These are phyloP conservation scores for Caenorhabditis wallacei DNA, from an alignment of 2,888 invertebrate genomes.

Conservation along the genomic window DNA sequence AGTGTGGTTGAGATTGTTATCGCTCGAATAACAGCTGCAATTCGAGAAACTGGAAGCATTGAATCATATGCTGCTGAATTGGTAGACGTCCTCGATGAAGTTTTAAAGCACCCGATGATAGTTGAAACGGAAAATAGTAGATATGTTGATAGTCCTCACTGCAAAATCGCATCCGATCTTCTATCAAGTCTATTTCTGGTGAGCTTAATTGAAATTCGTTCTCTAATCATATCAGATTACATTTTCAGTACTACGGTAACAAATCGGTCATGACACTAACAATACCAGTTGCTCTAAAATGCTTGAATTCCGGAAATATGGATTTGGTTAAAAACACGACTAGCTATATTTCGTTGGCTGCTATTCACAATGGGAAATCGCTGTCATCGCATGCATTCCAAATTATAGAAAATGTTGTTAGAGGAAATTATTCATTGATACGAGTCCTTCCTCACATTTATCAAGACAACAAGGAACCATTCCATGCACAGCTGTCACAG, in stretches of 20 bases:
- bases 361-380: slow-evolving; percentile 92
- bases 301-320: slow-evolving; percentile 88
- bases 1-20: slow-evolving; percentile 96
- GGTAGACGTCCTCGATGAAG: slow-evolving; percentile 91
- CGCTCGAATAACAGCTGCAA: slow-evolving; percentile 92
- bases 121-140: slow-evolving; percentile 85
- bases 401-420: slow-evolving; percentile 93
- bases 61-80: slow-evolving; percentile 91
- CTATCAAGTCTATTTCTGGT: slow-evolving; percentile 96
- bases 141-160: slow-evolving; percentile 95
- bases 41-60: slow-evolving; percentile 91
- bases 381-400: slow-evolving; percentile 92
- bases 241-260: slow-evolving; percentile 88
- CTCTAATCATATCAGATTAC: not conserved
- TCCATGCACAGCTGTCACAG: slow-evolving; percentile 91
- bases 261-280: slow-evolving; percentile 90
- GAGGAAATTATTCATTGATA: slow-evolving; percentile 92
- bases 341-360: slow-evolving; percentile 92
- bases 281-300: slow-evolving; percentile 90
- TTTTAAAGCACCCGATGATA: slow-evolving; percentile 88
- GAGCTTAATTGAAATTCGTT: slow-evolving; percentile 83
- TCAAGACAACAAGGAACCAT: slow-evolving; percentile 91
- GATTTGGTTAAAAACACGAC: slow-evolving; percentile 94
- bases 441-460: slow-evolving; percentile 94
- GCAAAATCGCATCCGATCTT: slow-evolving; percentile 95